A percentile compares a stretch with the other conserved stretches of the same genome.
Conservation (phyloP, 2,113 vertebrate genomes). For the Serinus canaria region DNA sequence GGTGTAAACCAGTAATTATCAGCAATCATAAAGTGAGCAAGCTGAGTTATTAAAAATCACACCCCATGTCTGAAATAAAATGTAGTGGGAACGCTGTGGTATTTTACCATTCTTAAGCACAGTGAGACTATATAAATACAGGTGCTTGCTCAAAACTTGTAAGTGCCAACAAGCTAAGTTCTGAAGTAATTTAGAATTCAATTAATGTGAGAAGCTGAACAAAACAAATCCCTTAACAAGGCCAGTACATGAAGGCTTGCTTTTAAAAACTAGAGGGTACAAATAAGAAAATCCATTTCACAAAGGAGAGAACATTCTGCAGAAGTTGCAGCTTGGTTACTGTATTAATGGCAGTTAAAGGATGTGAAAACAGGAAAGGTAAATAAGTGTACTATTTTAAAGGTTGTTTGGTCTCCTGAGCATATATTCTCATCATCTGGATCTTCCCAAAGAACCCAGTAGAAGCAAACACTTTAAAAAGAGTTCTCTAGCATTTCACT, state of each 20-base stretch:
- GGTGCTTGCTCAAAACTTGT: neutral
- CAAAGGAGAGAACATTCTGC: neutral
- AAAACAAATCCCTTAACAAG: neutral
- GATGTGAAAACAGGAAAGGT: neutral
- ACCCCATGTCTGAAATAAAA: neutral
- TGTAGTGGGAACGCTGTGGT: neutral
- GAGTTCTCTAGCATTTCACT: neutral
- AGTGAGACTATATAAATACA: neutral
- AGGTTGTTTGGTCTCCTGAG: neutral
- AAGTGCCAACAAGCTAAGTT: neutral
- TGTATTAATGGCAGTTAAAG: neutral
- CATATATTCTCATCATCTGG: neutral
- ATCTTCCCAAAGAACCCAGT: neutral
- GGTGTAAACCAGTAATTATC: neutral
- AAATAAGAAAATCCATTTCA: neutral
- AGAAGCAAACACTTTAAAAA: neutral
- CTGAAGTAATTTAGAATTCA: neutral
- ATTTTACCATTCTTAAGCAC: neutral
- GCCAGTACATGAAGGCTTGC: neutral
- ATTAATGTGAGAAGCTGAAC: neutral
- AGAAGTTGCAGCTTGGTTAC: neutral
- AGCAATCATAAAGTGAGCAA: neutral
- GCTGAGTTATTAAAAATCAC: neutral
- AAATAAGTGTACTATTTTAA: neutral
- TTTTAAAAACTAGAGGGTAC: neutral